Base-by-base conservation (phyloP, 2,113 vertebrate species). In the Otus sunia region DNA sequence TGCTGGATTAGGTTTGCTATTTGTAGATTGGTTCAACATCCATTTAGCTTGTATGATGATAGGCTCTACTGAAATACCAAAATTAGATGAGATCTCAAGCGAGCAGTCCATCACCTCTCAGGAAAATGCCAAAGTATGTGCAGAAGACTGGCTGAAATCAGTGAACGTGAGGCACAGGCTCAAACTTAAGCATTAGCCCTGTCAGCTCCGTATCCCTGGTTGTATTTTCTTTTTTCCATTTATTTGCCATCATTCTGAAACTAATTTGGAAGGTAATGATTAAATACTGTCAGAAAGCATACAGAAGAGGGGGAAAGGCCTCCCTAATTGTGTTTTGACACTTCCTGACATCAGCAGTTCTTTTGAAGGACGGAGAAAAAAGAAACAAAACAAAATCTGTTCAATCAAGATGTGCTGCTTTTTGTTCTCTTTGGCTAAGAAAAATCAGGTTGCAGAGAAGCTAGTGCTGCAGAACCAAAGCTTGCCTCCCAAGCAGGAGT, bases 281-380 rank as follows among this genome's bases (percentile, higher is more conserved):
- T 97, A 72, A 85, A 85, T 91, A 45, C 81, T 82, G 84, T 92
- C 93, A 91, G 80, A 81, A 92, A 64, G 84, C 60, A n/a, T 34
- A 71, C 49, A 75, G 81, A 75, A 68, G 34, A 82, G 39, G 49
- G 71, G 69, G 77, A 91, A 68, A 96, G 73, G 67, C 73, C 90
- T 87, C 73, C 23, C 45, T 94, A 73, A 85, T 93, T 92, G 58
- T 96, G 93, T 96, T 97, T 94, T 96, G 96, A 94, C 85, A 30
- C 85, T 78, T 88, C 85, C 72, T 96, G 69, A 93, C 93, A 94
- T 73, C 81, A 79, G 81, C 53, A 1, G 45, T 92, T 94, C 56
- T 86, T 95, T 41, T 73, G 77, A 93, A 96, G 67, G 77, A 72
- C 91, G 22, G 86, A 86, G 32, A 49, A 81, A 81, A 71, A 95